Conservation (phyloP, 1,140 invertebrate species). For the Venturia canescens region DNA sequence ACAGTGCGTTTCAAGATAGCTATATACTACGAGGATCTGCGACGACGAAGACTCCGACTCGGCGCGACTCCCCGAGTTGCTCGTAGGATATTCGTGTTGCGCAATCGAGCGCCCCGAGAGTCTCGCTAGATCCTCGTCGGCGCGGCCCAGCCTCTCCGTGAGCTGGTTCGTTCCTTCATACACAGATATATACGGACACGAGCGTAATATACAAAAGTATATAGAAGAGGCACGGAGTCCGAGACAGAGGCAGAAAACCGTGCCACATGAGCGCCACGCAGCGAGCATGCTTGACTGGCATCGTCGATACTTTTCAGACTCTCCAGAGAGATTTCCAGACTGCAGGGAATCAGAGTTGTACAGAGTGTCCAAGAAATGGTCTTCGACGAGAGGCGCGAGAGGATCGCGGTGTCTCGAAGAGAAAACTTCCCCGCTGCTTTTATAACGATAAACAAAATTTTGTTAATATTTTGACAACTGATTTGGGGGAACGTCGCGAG, state of each 20-base stretch:
- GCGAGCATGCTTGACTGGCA: neutral
- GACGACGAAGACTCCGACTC: neutral
- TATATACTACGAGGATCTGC: slow-evolving; percentile 56
- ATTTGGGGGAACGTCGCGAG: too few species aligned
- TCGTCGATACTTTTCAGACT: neutral
- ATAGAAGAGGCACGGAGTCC: neutral
- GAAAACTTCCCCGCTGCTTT: too few species aligned
- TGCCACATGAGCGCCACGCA: neutral
- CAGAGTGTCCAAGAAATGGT: too few species aligned
- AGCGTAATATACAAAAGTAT: neutral
- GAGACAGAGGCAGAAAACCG: neutral
- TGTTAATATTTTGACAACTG: too few species aligned
- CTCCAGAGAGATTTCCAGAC: neutral
- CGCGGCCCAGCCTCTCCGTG: neutral
- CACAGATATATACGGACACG: neutral
- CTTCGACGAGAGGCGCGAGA: too few species aligned
- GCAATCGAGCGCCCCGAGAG: slow-evolving; percentile 49
- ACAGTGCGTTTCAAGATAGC: slow-evolving; percentile 59
- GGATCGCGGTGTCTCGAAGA: too few species aligned
- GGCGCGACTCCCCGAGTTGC: neutral
- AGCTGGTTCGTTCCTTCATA: neutral
- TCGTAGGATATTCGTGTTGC: slow-evolving; percentile 49
- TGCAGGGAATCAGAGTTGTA: too few species aligned
- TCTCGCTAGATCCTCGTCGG: slow-evolving; percentile 9
- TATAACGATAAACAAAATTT: too few species aligned